Evolutionary conservation across 2,113 vertebrate species (phyloP), one percentile per base, ranked within the genome.

Genomic region (Quiscalus mexicanus): DNA sequence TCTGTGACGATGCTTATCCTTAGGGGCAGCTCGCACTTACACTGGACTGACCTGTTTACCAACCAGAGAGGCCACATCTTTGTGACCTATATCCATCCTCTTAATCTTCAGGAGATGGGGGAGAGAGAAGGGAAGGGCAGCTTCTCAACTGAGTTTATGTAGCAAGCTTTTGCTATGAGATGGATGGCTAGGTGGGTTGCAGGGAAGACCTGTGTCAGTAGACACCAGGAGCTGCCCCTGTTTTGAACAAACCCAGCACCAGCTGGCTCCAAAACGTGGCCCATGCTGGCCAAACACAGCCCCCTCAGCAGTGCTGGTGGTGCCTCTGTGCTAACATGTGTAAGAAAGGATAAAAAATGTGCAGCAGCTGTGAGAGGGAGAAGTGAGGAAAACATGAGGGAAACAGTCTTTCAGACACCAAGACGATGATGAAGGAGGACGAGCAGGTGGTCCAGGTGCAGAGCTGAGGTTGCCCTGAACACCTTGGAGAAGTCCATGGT

Each of bases 91-190:
- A 24, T 42, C 19, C 13, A 42, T 25, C 5, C 8, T 24, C 11
- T 12, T 56, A 44, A 37, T 28, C 22, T 69, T 69, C 45, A 64
- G 47, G 30, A 78, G 9, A 17, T 15, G 6, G 5, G 5, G 17
- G 9, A 78, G n/a, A 55, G 10, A 70, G 39, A 59, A 83, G 8
- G 16, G 14, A 83, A 80, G 10, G 11, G 8, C 10, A 44, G 31
- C 3, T 20, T 62, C 8, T 47, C 33, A 63, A 1, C 15, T 20
- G 5, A 5, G 6, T 64, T 84, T 50, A 19, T 1, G 0, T 16
- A 39, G 49, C 14, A 81, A 59, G 15, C 0, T 59, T 63, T 92
- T 73, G 15, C 4, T 25, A 20, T 45, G 11, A 10, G 6, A 6
- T 15, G 30, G 12, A 9, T 9, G 5, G 15, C 2, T 12, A 59